Percentiles rank a stretch among this genome's conserved stretches.
Conservation (phyloP, 2,888 invertebrate genomes). For the Tenthredo mesomela region DNA sequence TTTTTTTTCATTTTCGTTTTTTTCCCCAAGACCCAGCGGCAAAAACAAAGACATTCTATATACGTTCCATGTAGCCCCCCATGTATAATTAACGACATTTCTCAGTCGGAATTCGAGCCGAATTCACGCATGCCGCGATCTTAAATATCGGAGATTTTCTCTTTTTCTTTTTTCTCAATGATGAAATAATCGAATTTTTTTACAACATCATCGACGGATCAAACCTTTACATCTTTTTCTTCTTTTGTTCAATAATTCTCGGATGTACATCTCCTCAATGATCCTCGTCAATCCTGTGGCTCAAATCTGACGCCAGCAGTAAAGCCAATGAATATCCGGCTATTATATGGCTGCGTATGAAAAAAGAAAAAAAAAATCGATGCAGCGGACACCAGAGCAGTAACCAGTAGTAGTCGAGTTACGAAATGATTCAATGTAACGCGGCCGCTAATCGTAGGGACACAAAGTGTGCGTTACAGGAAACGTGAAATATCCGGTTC, state of each 20-base stretch:
- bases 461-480: constrained; percentile 42
- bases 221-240: too few relatives aligned
- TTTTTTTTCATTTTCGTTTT: neutral
- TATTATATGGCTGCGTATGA: constrained; percentile 6
- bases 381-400: neutral
- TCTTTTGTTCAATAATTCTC: neutral
- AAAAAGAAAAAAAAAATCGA: neutral
- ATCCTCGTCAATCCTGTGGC: constrained; percentile 10
- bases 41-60: constrained; percentile 39
- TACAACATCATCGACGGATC: too few relatives aligned
- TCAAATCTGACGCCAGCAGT: neutral
- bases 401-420: neutral
- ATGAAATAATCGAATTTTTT: neutral
- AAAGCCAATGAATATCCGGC: constrained; percentile 25
- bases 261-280: neutral
- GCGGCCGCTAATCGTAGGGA: neutral
- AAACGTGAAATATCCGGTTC: constrained; percentile 40
- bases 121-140: neutral
- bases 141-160: neutral
- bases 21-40: constrained; percentile 11
- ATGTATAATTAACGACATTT: constrained; percentile 28
- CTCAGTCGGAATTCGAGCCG: neutral
- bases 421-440: constrained; percentile 27
- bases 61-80: neutral
- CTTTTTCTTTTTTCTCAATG: neutral